Conservation (phyloP, 2,888 invertebrate species). For the Rosalia funebris region DNA sequence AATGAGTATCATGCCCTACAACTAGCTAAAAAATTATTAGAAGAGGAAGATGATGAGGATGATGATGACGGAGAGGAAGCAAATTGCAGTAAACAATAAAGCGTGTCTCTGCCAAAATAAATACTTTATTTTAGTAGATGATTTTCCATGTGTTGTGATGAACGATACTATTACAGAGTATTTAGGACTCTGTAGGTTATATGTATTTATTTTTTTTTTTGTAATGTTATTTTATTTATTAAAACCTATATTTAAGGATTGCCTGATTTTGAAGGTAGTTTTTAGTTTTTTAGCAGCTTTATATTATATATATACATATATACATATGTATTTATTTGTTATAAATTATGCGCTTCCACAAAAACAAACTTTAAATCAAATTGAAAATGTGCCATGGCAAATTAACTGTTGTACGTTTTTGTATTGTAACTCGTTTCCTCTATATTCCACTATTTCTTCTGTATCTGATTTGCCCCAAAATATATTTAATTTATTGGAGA, state of each 20-base stretch:
- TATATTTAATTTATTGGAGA: neutral
- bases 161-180: conserved; percentile 34
- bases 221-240: conserved; percentile 34
- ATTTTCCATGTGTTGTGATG: conserved; percentile 42
- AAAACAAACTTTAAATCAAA: conserved; percentile 21
- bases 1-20: conserved; percentile 97
- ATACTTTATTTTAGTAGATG: conserved; percentile 32
- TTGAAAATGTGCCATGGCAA: conserved; percentile 34
- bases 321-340: conserved; percentile 17
- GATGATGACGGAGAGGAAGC: conserved; percentile 51
- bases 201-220: conserved; percentile 31
- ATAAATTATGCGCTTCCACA: conserved; percentile 35
- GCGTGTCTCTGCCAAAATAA: conserved; percentile 24
- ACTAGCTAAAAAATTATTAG: conserved; percentile 88
- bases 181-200: conserved; percentile 35
- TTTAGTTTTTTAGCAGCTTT: conserved; percentile 24
- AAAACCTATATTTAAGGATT: conserved; percentile 34
- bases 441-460: too few relatives aligned
- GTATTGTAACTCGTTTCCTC: neutral
- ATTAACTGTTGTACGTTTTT: conserved; percentile 7
- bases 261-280: conserved; percentile 30
- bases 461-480: neutral
- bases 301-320: too few relatives aligned
- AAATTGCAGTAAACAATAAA: conserved; percentile 22
- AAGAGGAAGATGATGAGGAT: conserved; percentile 89